A percentile compares a stretch with the other conserved stretches of the same genome.
Evolutionary conservation across 2,888 invertebrate genomes (phyloP).

Genomic region (Lepidonotus clava): DNA sequence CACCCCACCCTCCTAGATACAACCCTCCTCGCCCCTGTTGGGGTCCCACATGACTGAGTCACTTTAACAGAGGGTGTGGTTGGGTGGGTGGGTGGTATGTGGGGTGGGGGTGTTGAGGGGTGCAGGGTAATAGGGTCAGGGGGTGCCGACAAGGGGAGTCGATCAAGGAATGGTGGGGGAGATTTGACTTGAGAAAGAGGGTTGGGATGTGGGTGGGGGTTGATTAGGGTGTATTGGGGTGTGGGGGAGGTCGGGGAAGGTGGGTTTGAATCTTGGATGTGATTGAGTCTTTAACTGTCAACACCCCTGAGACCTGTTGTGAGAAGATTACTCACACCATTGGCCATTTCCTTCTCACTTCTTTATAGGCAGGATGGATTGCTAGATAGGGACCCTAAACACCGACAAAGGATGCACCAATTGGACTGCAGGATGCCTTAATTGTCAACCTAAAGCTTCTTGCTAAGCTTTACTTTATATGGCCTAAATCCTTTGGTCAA

Average conservation of each 20-base stretch:
- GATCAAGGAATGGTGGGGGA: background rate
- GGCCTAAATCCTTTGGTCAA: too few species aligned
- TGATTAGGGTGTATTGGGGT: background rate
- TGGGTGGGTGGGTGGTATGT: background rate
- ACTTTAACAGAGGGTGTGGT: background rate
- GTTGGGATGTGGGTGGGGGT: too few species aligned
- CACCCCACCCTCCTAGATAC: background rate
- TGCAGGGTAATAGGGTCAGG: background rate
- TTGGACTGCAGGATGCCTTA: too few species aligned
- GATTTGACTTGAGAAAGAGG: too few species aligned
- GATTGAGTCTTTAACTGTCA: constrained; percentile 16
- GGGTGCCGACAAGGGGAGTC: background rate
- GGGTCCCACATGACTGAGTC: too few species aligned
- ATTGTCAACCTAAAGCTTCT: too few species aligned
- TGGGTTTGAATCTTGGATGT: background rate
- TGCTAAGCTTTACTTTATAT: too few species aligned
- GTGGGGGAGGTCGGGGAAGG: background rate
- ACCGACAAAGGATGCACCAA: too few species aligned
- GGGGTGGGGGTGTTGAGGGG: background rate
- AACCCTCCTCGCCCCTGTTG: background rate
- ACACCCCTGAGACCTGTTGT: background rate
- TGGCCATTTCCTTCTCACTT: too few species aligned
- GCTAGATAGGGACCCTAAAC: too few species aligned
- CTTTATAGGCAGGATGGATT: too few species aligned
- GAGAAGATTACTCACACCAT: too few species aligned